Evolutionary conservation across 2,113 vertebrate genomes (phyloP).

Genomic region (Orcinus orca): DNA sequence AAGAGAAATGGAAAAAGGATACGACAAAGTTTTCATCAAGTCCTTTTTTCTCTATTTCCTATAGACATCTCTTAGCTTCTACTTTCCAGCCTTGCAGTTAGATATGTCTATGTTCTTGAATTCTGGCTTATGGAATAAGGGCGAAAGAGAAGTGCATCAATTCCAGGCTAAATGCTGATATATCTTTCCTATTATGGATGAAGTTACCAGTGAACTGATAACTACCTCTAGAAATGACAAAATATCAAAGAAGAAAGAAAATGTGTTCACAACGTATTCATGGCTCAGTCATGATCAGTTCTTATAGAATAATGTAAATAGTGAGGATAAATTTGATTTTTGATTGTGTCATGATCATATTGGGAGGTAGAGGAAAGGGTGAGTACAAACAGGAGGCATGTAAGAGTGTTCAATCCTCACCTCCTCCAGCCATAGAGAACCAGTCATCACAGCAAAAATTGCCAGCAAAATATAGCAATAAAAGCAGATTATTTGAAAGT

Average conservation of each 20-base stretch:
- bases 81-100: not conserved
- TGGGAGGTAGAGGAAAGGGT: not conserved
- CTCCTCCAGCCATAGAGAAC: not conserved
- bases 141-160: not conserved
- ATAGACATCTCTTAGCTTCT: not conserved
- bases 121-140: not conserved
- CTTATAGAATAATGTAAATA: not conserved
- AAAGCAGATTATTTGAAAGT: not conserved
- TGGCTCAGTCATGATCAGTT: not conserved
- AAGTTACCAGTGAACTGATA: not conserved
- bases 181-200: not conserved
- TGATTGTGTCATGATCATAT: accelerated
- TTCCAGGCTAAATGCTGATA: not conserved
- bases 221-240: not conserved
- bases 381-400: not conserved
- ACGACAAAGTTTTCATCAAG: not conserved
- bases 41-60: not conserved
- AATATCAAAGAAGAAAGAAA: not conserved
- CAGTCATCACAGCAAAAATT: not conserved
- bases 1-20: not conserved
- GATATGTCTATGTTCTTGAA: accelerated
- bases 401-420: not conserved
- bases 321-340: not conserved
- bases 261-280: not conserved
- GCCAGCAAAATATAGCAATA: not conserved